Conservation (phyloP, 2,113 vertebrate genomes). For the Elanus axillaris region DNA sequence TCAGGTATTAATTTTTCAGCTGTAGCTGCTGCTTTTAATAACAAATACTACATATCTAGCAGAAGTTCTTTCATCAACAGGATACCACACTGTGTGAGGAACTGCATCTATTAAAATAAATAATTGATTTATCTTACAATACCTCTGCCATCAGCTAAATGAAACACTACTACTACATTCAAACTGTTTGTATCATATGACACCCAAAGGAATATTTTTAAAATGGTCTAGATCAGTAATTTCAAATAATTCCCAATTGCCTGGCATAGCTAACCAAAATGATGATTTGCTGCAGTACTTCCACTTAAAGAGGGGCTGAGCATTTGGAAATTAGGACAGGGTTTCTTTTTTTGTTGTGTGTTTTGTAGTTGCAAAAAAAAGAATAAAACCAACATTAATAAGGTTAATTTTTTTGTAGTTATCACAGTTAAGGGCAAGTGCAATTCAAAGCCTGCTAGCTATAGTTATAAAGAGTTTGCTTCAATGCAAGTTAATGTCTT, state of each 20-base stretch:
- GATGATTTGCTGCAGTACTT: not conserved
- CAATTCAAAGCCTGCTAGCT: not conserved
- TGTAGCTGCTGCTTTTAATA: not conserved
- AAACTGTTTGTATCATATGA: not conserved
- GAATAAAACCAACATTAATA: not conserved
- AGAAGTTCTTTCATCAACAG: not conserved
- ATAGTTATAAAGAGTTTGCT: not conserved
- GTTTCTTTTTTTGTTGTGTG: fast-evolving
- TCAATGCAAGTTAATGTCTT: not conserved
- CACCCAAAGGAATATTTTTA: not conserved
- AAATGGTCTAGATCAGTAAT: not conserved
- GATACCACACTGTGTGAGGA: not conserved
- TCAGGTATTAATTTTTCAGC: not conserved
- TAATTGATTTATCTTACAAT: not conserved
- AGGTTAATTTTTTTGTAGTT: not conserved
- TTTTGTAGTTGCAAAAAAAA: too few species aligned
- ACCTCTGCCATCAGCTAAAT: not conserved
- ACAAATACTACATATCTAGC: not conserved
- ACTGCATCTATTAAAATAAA: not conserved
- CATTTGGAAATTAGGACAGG: not conserved
- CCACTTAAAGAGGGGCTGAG: not conserved
- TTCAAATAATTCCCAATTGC: not conserved
- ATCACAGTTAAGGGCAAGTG: not conserved
- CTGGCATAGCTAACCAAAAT: not conserved
- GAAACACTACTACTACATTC: not conserved